Conservation (phyloP, 2,113 vertebrate genomes). For the Syrrhaptes paradoxus region DNA sequence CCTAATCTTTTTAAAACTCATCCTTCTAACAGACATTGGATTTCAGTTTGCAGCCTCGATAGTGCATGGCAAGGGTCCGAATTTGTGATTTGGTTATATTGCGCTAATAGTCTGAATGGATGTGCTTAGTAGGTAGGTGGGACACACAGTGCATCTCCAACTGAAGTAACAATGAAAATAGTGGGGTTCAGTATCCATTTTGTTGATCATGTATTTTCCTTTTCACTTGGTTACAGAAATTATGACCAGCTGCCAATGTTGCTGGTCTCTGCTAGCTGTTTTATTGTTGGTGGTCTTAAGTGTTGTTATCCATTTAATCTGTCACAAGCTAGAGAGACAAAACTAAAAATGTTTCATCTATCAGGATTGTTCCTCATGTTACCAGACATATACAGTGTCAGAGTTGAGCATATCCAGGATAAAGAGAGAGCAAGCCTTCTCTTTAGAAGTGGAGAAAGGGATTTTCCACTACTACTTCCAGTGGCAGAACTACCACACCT, state of each 20-base stretch:
- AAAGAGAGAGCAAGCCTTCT: not conserved
- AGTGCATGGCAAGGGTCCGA: not conserved
- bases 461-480: not conserved
- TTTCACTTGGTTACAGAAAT: not conserved
- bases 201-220: not conserved
- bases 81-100: fast-evolving
- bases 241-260: not conserved
- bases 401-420: not conserved
- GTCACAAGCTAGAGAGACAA: not conserved
- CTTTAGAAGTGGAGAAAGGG: not conserved
- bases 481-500: not conserved
- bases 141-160: fast-evolving
- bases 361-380: not conserved
- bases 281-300: not conserved
- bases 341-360: not conserved
- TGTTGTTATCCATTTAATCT: not conserved
- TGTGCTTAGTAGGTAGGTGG: not conserved
- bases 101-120: fast-evolving
- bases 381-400: not conserved
- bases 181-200: not conserved
- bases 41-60: not conserved
- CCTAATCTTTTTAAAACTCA: not conserved
- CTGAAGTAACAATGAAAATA: not conserved
- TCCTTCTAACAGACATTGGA: not conserved
- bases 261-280: not conserved